Percentiles rank a stretch among this genome's conserved stretches.
phyloP scores from a whole-genome alignment of 2,888 invertebrate species.

The Spisula subtruncata region DNA sequence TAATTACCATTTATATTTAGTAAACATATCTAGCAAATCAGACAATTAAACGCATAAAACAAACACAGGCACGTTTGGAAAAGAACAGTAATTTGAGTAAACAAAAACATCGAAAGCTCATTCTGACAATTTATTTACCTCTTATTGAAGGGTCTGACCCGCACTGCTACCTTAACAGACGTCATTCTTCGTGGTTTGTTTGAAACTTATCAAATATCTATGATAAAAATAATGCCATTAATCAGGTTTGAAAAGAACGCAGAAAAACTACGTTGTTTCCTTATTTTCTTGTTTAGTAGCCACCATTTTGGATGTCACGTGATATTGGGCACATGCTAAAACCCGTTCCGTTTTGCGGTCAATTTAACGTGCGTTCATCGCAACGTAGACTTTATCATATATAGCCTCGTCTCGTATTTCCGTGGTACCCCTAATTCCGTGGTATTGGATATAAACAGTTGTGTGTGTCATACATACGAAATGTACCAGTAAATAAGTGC shows the following conservation, averaged over 20 bases:
- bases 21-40: no score
- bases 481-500: no score
- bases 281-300: conserved; percentile 11
- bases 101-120: background rate
- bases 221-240: background rate
- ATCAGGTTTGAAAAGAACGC: conserved; percentile 8
- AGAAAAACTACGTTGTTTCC: conserved; percentile 34
- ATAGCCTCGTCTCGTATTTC: no score
- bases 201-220: background rate
- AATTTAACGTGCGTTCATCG: no score
- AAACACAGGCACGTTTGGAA: no score
- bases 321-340: background rate
- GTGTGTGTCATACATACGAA: no score
- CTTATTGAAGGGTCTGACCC: conserved; percentile 84
- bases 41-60: no score
- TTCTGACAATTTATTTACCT: conserved; percentile 75
- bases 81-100: no score
- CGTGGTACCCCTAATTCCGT: no score
- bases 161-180: conserved; percentile 90
- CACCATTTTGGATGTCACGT: conserved; percentile 50
- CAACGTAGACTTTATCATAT: no score
- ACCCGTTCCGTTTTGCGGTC: background rate
- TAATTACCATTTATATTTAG: no score
- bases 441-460: no score
- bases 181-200: conserved; percentile 90